Evolutionary conservation across 1,140 invertebrate genomes (phyloP), one percentile per base, ranked within the genome.

Genomic region (Drosophila repletoides): DNA sequence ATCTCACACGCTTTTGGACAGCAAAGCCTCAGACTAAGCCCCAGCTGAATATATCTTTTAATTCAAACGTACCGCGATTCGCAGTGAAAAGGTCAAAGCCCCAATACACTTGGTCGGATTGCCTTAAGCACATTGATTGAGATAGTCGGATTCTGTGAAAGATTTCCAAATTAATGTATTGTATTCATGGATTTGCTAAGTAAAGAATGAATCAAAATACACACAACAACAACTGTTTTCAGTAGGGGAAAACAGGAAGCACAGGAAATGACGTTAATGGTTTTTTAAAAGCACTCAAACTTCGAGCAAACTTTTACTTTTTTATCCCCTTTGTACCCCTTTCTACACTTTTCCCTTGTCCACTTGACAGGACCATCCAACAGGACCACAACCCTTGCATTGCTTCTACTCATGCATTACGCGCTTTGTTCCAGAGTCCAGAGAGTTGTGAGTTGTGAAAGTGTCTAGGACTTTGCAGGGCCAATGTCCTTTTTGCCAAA

Each of bases 201-300:
- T 31, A 63, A 45, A 43, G n/a, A 33, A 21, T 21, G 22, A 31
- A 45, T 43, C 40, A 28, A 38, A 28, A 12, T 10, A 41, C 22
- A 28, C 14, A 15, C 24, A 26, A 15, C 3, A 22, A 17, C 28
- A n/a, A 5, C 2, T 38, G 7, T 34, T 45, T 38, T 17, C 12
- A 46, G n/a, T 40, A 17, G 10, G 9, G 21, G 9, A n/a, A 10
- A 45, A 21, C 24, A 28, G 24, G 24, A 19, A 53, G 55, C 41
- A 28, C 58, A 52, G 80, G 75, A 86, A 87, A 86, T 72, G 72
- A 80, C 81, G 68, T 86, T 84, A 84, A 84, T 84, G 80, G 80
- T 84, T 87, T 84, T 84, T 86, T 86, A 84, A 84, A 84, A 84
- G 80, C 80, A 84, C 80, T 84, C 87, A 80, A 84, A 86, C 74